Conservation (phyloP, 2,888 invertebrate genomes). For the Gari tellinella region DNA sequence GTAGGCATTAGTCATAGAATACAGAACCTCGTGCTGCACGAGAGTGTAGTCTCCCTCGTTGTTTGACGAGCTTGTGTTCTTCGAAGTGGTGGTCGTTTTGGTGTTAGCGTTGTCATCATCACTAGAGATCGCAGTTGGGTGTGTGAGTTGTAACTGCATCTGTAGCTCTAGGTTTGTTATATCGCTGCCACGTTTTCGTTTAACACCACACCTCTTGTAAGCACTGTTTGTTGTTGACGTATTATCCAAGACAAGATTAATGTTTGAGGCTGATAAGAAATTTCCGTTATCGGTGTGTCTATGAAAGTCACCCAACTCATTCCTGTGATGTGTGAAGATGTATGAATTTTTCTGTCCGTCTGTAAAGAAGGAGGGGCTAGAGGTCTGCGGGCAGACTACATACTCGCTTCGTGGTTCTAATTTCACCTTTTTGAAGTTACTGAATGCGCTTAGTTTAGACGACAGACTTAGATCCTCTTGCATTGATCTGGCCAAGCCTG, state of each 20-base stretch:
- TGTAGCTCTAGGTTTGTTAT: slow-evolving; percentile 75
- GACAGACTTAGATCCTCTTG: slow-evolving; percentile 75
- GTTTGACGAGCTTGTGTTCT: slow-evolving; percentile 77
- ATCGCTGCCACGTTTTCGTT: slow-evolving; percentile 82
- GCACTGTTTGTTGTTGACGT: slow-evolving; percentile 38
- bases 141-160: slow-evolving; percentile 81
- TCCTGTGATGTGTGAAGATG: slow-evolving; percentile 54
- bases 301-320: slow-evolving; percentile 56
- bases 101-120: slow-evolving; percentile 83
- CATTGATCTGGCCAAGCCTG: slow-evolving; percentile 74
- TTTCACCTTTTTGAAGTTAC: slow-evolving; percentile 79
- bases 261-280: slow-evolving; percentile 89
- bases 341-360: slow-evolving; percentile 59
- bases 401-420: slow-evolving; percentile 73
- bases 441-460: slow-evolving; percentile 74
- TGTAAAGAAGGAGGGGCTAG: slow-evolving; percentile 60
- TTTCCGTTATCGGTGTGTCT: slow-evolving; percentile 46
- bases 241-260: slow-evolving; percentile 85
- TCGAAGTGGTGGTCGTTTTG: slow-evolving; percentile 75
- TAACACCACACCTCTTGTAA: slow-evolving; percentile 86
- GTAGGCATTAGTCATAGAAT: slow-evolving; percentile 96
- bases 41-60: slow-evolving; percentile 98
- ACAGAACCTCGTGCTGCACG: slow-evolving; percentile 98
- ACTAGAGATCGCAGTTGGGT: slow-evolving; percentile 79
- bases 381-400: slow-evolving; percentile 78